Evolutionary conservation across 2,888 invertebrate species (phyloP).

Genomic region (Acanthosoma haemorrhoidale): DNA sequence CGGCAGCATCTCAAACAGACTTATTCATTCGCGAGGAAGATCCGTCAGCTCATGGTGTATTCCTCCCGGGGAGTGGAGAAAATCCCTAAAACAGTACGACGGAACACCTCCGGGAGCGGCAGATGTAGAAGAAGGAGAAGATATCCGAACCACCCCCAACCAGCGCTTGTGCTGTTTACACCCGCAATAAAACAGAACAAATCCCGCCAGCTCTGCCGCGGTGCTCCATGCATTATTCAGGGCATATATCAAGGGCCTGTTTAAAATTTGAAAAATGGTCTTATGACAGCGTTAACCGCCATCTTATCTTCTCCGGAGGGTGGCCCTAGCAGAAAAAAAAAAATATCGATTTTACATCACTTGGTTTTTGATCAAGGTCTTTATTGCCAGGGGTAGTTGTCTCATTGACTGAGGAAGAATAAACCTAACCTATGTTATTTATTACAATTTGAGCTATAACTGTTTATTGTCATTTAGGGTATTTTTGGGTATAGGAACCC

Average conservation of each 20-base stretch:
- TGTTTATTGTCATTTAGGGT: too few species aligned
- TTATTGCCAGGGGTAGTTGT: not conserved
- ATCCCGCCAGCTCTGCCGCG: not conserved
- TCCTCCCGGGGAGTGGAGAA: too few species aligned
- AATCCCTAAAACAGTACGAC: too few species aligned
- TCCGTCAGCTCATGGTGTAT: too few species aligned
- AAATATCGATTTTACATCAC: not conserved
- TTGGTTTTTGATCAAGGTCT: not conserved
- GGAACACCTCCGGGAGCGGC: too few species aligned
- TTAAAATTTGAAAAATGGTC: constrained; percentile 28
- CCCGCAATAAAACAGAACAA: constrained; percentile 19
- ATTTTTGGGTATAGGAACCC: too few species aligned
- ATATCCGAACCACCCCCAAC: not conserved
- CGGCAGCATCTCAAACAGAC: too few species aligned
- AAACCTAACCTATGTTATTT: too few species aligned
- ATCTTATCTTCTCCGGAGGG: not conserved
- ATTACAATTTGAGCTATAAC: too few species aligned
- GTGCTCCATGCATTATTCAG: constrained; percentile 22
- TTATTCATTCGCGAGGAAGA: too few species aligned
- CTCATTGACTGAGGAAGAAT: not conserved
- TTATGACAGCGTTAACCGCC: constrained; percentile 18
- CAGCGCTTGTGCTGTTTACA: constrained; percentile 13
- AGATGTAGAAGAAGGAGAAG: too few species aligned
- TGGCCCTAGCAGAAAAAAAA: not conserved
- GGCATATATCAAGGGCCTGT: not conserved